phyloP scores from a whole-genome alignment of 2,113 vertebrate species.

The Aegotheles bennettii region DNA sequence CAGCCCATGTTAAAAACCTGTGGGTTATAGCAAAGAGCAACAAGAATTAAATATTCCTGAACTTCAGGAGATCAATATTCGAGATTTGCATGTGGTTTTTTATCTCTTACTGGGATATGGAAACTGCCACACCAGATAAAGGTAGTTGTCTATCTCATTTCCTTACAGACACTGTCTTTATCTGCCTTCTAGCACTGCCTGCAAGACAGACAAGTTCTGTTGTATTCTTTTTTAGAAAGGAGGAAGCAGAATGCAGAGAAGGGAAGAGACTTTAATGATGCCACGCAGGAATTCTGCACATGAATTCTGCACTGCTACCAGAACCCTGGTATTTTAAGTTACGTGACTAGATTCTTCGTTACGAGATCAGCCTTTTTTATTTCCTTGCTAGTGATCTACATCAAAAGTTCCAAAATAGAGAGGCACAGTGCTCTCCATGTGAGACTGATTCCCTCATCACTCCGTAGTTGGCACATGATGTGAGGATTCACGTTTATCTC shows the following conservation, averaged over 20 bases:
- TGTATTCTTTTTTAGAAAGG: background rate
- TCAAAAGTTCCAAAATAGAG: background rate
- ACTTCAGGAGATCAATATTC: background rate
- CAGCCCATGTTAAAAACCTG: fast-evolving
- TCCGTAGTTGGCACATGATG: background rate
- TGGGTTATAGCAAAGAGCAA: background rate
- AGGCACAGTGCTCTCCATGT: background rate
- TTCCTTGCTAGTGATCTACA: background rate
- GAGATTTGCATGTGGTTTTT: background rate
- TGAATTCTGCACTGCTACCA: too few relatives aligned
- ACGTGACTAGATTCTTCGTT: background rate
- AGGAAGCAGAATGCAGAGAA: background rate
- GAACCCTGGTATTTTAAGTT: background rate
- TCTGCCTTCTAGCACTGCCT: background rate
- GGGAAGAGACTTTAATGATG: background rate
- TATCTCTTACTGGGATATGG: background rate
- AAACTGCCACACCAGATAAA: background rate
- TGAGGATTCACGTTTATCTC: background rate
- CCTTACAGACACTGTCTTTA: background rate
- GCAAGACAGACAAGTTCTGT: background rate
- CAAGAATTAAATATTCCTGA: background rate
- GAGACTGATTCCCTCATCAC: background rate
- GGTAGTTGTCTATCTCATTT: background rate
- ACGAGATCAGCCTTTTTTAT: background rate
- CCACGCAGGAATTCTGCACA: background rate